Conservation (phyloP, 2,888 invertebrate genomes). For the Tachina grossa region DNA sequence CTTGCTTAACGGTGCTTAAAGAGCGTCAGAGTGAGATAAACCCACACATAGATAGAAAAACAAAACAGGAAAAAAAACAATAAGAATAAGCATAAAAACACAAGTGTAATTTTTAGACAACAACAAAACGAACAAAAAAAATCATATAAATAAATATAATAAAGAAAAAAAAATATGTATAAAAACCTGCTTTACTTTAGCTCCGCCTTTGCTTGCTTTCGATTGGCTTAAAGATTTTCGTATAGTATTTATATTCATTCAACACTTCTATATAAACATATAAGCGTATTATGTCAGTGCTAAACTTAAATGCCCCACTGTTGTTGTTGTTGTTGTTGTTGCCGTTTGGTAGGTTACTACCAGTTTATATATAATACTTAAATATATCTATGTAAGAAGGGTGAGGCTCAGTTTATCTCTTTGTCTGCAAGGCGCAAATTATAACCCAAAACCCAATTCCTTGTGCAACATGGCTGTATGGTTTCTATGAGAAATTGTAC, state of each 20-base stretch:
- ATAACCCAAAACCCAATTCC: neutral
- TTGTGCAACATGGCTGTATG: neutral
- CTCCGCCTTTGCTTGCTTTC: constrained; percentile 79
- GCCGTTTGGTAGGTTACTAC: constrained; percentile 56
- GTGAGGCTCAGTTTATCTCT: constrained; percentile 69
- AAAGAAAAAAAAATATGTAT: constrained; percentile 67
- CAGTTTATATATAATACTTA: neutral
- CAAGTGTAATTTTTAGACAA: constrained; percentile 63
- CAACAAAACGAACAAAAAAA: constrained; percentile 75
- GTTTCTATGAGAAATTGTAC: too few relatives aligned
- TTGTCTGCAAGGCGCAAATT: constrained; percentile 17
- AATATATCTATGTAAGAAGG: constrained; percentile 23
- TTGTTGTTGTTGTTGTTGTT: constrained; percentile 61
- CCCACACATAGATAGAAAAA: constrained; percentile 74
- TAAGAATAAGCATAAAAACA: constrained; percentile 52
- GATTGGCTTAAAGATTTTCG: constrained; percentile 79
- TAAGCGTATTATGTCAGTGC: constrained; percentile 32
- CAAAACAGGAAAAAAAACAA: constrained; percentile 64
- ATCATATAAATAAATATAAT: constrained; percentile 42
- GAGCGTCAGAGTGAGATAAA: constrained; percentile 80
- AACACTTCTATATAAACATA: neutral
- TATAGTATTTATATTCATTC: constrained; percentile 55
- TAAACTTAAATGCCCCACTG: constrained; percentile 42
- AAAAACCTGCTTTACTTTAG: constrained; percentile 79
- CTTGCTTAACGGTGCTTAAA: constrained; percentile 72